Evolutionary conservation across 2,888 invertebrate species (phyloP).

Genomic region (Chloroclystis v-ata): DNA sequence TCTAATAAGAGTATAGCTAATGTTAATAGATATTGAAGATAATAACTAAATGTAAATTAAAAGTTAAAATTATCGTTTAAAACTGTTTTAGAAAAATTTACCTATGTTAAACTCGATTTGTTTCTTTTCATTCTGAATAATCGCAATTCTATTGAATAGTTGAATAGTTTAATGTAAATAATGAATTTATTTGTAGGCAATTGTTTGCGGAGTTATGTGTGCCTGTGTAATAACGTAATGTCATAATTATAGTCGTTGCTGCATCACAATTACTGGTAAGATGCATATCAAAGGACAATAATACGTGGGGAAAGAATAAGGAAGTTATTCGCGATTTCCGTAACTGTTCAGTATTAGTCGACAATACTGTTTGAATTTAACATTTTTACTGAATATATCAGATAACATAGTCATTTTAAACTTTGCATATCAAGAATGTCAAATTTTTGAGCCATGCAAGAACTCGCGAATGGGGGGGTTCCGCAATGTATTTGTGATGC

Average conservation of each 20-base stretch:
- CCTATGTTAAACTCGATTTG: conserved; percentile 72
- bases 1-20: conserved; percentile 75
- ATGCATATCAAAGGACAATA: conserved; percentile 21
- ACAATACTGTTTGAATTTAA: not conserved
- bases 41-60: conserved; percentile 66
- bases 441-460: conserved; percentile 5
- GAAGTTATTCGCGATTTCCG: conserved; percentile 1
- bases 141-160: conserved; percentile 64
- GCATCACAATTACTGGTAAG: conserved; percentile 32
- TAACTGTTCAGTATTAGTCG: not conserved
- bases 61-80: conserved; percentile 58
- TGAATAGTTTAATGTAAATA: conserved; percentile 68
- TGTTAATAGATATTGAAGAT: conserved; percentile 74
- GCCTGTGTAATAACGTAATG: conserved; percentile 54
- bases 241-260: conserved; percentile 36
- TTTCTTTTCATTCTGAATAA: conserved; percentile 63
- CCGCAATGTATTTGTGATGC: conserved; percentile 20
- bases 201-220: conserved; percentile 65
- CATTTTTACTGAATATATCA: not conserved
- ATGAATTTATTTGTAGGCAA: conserved; percentile 56
- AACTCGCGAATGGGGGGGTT: not conserved
- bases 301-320: conserved; percentile 1
- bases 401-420: conserved; percentile 10
- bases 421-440: conserved; percentile 5
- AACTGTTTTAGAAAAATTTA: conserved; percentile 78